Evolutionary conservation across 2,113 vertebrate species (phyloP), one percentile per base, ranked within the genome.

Genomic region (Hyperopisus bebe): DNA sequence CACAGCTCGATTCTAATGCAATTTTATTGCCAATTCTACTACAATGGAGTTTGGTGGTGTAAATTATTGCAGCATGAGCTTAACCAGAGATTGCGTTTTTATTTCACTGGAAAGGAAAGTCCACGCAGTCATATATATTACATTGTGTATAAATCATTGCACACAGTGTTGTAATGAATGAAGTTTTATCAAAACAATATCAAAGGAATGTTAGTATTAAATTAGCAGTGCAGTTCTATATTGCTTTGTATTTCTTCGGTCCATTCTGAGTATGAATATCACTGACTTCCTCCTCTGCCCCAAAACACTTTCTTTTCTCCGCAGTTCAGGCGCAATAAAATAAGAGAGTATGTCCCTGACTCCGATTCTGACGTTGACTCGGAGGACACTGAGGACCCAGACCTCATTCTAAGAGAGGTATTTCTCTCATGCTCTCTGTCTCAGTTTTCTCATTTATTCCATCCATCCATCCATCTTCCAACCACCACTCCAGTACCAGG

Each of bases 251-350:
- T 6, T 84, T 46, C n/a, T 88, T 27, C 39, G 0, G 39, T 44
- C 5, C 87, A 70, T 17, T 46, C 10, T 70, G 44, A 27, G 31
- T 27, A 19, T 50, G 31, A 35, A 51, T 50, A 24, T 80, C 2
- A 21, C 48, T 66, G 15, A 21, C n/a, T 77, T 3, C 6, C 84
- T 44, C 48, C n/a, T 50, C 84, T n/a, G 58, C 11, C 85, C 85
- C 48, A 31, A 35, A 51, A 21, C 82, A 84, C 53, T 55, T 42
- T 85, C 24, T 88, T 53, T 47, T 74, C 51, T 53, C 48, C 88
- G 13, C 88, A 96, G 96, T 96, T 96, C 92, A 94, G 89, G 91
- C 93, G 93, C 88, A 95, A 95, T 91, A 96, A 96, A 95, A 93
- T 95, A 87, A 94, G 94, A 27, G 90, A 93, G 9, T 85, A 89